A percentile compares a stretch with the other conserved stretches of the same genome.
These are phyloP conservation scores for Andrena praecox DNA, from an alignment of 2,888 invertebrate species.

Conservation along the genomic window DNA sequence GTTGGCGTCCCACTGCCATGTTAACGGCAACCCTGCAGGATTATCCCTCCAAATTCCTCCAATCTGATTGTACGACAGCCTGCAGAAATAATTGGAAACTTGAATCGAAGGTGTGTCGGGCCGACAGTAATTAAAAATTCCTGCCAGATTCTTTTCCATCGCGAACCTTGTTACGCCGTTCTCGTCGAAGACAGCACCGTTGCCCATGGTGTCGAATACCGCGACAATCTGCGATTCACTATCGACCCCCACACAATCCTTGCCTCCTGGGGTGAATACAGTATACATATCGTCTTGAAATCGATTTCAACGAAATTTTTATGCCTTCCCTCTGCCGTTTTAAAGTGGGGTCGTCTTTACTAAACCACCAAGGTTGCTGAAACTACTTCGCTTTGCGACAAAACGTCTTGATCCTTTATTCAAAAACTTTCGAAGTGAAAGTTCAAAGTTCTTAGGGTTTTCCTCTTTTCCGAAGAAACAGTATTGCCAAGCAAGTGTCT, in stretches of 20 bases:
- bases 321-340: neutral
- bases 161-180: slow-evolving; percentile 70
- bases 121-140: slow-evolving; percentile 70
- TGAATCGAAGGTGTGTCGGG: slow-evolving; percentile 34
- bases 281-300: slow-evolving; percentile 77
- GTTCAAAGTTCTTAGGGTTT: too few relatives aligned
- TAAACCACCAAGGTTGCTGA: slow-evolving; percentile 4
- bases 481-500: too few relatives aligned
- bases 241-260: slow-evolving; percentile 60
- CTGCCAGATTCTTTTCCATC: slow-evolving; percentile 58
- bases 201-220: slow-evolving; percentile 75
- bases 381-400: neutral
- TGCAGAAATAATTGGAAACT: slow-evolving; percentile 69
- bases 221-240: slow-evolving; percentile 69
- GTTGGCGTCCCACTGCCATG: slow-evolving; percentile 72
- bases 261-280: slow-evolving; percentile 73
- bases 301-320: slow-evolving; percentile 51
- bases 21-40: slow-evolving; percentile 64
- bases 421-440: too few relatives aligned
- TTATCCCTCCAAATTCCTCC: slow-evolving; percentile 74
- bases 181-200: slow-evolving; percentile 75
- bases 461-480: too few relatives aligned
- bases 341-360: neutral
- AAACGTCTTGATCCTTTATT: too few relatives aligned
- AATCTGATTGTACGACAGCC: slow-evolving; percentile 77